Evolutionary conservation across 2,797 vertebrate species (phyloP).

Genomic region (Sebastiscus tertius): DNA sequence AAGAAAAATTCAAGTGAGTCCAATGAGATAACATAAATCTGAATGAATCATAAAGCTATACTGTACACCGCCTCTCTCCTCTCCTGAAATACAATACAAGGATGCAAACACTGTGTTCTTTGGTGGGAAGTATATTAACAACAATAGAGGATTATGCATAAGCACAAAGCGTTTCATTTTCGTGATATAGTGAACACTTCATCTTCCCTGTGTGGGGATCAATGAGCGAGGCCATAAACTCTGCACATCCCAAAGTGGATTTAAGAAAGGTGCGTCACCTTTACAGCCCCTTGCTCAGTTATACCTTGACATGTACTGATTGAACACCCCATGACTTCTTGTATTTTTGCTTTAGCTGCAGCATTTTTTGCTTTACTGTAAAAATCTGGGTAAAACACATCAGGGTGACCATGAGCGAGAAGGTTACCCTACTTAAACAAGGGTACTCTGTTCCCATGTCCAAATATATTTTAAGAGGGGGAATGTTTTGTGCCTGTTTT

Average conservation of each 20-base stretch:
- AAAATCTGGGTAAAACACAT: constrained; percentile 33
- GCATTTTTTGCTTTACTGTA: neutral
- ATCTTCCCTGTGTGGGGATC: neutral
- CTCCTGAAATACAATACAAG: neutral
- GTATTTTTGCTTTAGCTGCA: neutral
- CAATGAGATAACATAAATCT: neutral
- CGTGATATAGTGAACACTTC: neutral
- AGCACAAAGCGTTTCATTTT: neutral
- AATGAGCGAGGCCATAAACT: neutral
- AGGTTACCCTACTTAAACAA: constrained; percentile 65
- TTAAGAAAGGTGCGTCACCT: neutral
- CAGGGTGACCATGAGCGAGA: constrained; percentile 29
- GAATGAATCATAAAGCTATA: neutral
- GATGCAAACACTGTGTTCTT: neutral
- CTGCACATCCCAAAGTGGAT: neutral
- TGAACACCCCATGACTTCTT: neutral
- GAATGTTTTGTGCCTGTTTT: neutral
- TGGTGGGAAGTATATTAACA: neutral
- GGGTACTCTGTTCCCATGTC: constrained; percentile 49
- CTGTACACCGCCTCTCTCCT: neutral
- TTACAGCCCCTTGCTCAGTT: neutral
- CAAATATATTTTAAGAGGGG: constrained; percentile 47
- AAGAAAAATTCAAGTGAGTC: neutral
- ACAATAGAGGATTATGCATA: neutral
- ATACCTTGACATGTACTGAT: neutral